Evolutionary conservation across 2,888 invertebrate species (phyloP), one percentile per base, ranked within the genome.

Genomic region (Drosophila seclusa): DNA sequence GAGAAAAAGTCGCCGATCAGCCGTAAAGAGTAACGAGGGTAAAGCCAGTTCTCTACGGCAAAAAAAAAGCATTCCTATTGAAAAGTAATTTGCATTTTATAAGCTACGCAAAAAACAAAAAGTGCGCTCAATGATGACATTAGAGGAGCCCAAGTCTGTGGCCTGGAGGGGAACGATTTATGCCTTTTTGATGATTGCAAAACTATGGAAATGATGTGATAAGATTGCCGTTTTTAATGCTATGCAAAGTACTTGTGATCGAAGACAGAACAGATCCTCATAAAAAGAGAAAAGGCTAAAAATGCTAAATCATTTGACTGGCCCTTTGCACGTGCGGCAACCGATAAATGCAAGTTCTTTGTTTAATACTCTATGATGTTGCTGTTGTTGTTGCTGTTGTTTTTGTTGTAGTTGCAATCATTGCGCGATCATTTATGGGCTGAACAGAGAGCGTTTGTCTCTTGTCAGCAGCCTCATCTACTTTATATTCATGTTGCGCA

Each of bases 101-200:
- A 89, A 80, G 78, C 76, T 72, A 42, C 61, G 34, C n/a, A 55
- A 36, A 59, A 62, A 49, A 45, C 21, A 63, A 62, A 58, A 24
- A 64, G 31, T 60, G 68, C 64, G 59, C 64, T 53, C 48, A 64
- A 63, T 75, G 78, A 80, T 74, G 83, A 86, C 83, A 83, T 83
- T 86, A 75, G 75, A 80, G 86, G 60, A 80, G 57, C 64, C 53
- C 61, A 52, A 24, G 49, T 48, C 45, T 36, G n/a, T 29, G 75
- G 49, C 74, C 78, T 69, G 55, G 31, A 71, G 79, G 82, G 74
- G 75, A 66, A 79, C 90, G 87, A 90, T 90, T 90, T 90, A 90
- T 91, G 89, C 68, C 77, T 76, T 89, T 90, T 83, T 91, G 90
- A 90, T 91, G 90, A 90, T 89, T 81, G 81, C 84, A 76, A 82